Evolutionary conservation across 1,140 invertebrate genomes (phyloP).

Genomic region (Lordiphosa mommai): DNA sequence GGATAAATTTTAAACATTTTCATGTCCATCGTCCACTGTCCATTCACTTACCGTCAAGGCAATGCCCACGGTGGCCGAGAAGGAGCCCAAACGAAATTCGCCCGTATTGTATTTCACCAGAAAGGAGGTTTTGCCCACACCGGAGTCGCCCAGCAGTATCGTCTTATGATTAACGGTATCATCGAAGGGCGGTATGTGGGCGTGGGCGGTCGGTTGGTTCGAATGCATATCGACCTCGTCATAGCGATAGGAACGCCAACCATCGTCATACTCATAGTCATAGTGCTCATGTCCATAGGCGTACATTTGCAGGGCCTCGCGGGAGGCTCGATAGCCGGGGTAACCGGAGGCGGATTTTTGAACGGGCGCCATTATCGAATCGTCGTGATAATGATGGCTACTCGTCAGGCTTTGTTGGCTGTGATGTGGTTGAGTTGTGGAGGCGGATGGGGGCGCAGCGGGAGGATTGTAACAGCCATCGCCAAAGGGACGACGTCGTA

Average conservation of each 20-base stretch:
- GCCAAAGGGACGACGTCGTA: conserved; percentile 62
- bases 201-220: conserved; percentile 33
- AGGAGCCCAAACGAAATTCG: conserved; percentile 94
- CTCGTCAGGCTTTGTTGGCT: conserved; percentile 66
- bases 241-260: conserved; percentile 78
- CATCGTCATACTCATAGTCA: conserved; percentile 60
- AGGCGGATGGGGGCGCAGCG: conserved; percentile 41
- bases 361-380: conserved; percentile 63
- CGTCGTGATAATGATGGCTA: conserved; percentile 72
- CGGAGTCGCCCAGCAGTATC: conserved; percentile 90
- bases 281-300: conserved; percentile 62
- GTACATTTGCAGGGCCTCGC: conserved; percentile 83
- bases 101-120: conserved; percentile 97
- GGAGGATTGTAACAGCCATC: conserved; percentile 69
- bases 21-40: neutral
- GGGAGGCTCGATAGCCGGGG: conserved; percentile 87
- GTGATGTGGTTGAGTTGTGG: conserved; percentile 47
- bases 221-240: conserved; percentile 74
- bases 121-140: conserved; percentile 96
- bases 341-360: conserved; percentile 86
- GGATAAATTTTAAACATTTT: neutral
- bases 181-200: conserved; percentile 61
- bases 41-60: conserved; percentile 85
- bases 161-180: conserved; percentile 78
- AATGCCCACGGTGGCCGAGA: conserved; percentile 96